Conservation (phyloP, 1,140 invertebrate genomes). For the Cyclargus thomasi region DNA sequence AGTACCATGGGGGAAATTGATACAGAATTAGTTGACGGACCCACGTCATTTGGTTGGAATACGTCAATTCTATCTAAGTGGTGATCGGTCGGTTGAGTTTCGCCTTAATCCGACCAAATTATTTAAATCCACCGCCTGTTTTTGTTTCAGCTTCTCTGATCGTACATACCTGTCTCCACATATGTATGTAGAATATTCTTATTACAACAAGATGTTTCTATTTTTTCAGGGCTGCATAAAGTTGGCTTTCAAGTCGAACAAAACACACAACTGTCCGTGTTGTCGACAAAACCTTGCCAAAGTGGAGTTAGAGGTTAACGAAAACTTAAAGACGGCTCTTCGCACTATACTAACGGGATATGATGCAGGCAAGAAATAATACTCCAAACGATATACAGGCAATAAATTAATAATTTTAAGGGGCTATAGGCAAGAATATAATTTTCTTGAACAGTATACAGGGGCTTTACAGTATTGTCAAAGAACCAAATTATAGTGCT, state of each 20-base stretch:
- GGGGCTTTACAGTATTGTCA: conserved; percentile 2
- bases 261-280: conserved; percentile 80
- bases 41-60: no score
- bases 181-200: not conserved
- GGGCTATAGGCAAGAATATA: no score
- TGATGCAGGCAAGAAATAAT: conserved; percentile 69
- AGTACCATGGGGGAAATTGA: no score
- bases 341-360: conserved; percentile 80
- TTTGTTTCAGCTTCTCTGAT: no score
- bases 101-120: no score
- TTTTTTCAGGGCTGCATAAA: conserved; percentile 77
- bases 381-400: not conserved
- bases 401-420: no score
- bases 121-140: no score
- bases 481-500: not conserved
- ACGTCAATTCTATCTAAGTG: no score
- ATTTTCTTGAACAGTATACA: not conserved
- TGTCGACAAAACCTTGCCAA: conserved; percentile 80
- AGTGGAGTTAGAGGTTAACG: conserved; percentile 76
- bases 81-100: no score
- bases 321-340: conserved; percentile 74
- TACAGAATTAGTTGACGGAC: no score
- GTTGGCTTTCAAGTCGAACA: conserved; percentile 80
- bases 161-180: no score
- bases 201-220: no score